Base-by-base conservation (phyloP, 2,888 invertebrate species). In the Pinctada fucata region DNA sequence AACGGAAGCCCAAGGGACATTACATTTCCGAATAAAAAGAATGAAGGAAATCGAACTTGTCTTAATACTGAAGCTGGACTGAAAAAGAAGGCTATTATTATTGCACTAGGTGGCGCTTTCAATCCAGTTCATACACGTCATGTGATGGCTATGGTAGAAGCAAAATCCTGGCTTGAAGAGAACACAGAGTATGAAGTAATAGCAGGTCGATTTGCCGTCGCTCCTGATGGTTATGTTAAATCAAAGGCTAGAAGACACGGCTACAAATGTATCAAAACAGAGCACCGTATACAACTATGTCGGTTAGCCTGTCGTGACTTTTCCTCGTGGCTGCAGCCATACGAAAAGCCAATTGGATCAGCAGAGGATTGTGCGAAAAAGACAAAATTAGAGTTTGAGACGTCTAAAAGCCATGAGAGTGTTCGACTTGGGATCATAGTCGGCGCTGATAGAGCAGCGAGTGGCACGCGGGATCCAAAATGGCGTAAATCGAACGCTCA, bases 61-160 rank as follows among this genome's bases (percentile, higher is more conserved):
- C 31, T 31, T 31, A 31, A 31, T 31, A 31, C 31, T 31, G 31
- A 31, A 31, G 31, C 1, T 31, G 31, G 31, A 31, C 31, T 31
- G 31, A 31, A 31, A 31, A 31, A 1, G 31, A 31, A 31, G 31
- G 31, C 31, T 31, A 1, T 31, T 6, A 58, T 58, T 10, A 58
- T 58, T 13, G 58, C 58, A 13, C 6, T 82, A 3, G 80, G 81
- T 64, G 84, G 84, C 2, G 83, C 84, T 2, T 84, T 84, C 16
- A 84, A 84, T 78, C 84, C 84, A 13, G 78, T 82, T 6, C 84
- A 84, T 68, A 80, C 82, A 10, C 48, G 83, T 51, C 84, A 84
- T 73, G 66, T 84, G 3, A 72, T 75, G 71, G 82, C 76, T 2
- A 64, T 84, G 73, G 76, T 74, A 4, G 50, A 79, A n/a, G 72